Evolutionary conservation across 2,113 vertebrate species (phyloP).

Genomic region (Passer domesticus): DNA sequence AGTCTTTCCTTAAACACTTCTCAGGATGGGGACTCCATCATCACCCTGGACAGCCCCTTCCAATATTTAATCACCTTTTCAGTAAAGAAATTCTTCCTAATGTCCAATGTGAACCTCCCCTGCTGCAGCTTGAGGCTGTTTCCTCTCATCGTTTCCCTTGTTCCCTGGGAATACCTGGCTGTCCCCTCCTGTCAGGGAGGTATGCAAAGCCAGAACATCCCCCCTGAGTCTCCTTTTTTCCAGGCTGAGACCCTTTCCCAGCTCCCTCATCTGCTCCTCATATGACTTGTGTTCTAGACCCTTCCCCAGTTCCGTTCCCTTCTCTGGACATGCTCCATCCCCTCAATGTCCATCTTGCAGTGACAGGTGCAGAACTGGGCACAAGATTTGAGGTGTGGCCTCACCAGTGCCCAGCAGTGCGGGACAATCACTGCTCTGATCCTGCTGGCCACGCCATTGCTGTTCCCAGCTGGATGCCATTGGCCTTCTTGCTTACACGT

Average conservation of each 20-base stretch:
- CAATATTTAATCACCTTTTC: background rate
- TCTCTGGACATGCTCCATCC: rapidly evolving
- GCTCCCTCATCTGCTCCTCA: background rate
- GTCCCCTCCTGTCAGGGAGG: background rate
- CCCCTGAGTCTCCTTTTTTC: background rate
- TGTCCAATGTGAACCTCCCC: background rate
- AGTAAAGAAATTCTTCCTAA: background rate
- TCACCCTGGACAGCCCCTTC: background rate
- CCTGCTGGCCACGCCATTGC: background rate
- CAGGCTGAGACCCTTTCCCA: background rate
- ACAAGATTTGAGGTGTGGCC: background rate
- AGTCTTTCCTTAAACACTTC: background rate
- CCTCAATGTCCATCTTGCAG: background rate
- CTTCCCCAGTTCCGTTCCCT: background rate
- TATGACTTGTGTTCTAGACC: background rate
- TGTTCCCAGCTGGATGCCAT: too few relatives aligned
- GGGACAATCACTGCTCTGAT: background rate
- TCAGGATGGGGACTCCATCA: background rate
- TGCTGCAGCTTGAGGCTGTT: background rate
- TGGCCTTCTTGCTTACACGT: rapidly evolving
- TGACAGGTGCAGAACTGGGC: background rate
- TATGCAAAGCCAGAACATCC: background rate
- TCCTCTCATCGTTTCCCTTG: background rate
- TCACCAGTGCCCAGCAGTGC: too few relatives aligned
- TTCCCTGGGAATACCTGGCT: background rate